Evolutionary conservation across 2,888 invertebrate genomes (phyloP).

Genomic region (Mamestra brassicae): DNA sequence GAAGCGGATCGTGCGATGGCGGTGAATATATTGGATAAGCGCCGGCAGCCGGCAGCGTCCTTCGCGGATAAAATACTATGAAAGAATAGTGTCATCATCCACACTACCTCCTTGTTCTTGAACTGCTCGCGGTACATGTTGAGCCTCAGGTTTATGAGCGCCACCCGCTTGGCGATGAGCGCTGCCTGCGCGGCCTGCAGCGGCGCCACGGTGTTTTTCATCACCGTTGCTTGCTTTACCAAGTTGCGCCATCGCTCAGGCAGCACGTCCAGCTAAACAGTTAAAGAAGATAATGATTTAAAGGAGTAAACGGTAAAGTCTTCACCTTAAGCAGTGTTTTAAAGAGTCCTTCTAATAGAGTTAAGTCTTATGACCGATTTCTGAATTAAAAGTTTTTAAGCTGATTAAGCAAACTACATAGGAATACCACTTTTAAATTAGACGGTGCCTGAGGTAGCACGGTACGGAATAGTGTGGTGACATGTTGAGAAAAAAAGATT

Average conservation of each 20-base stretch:
- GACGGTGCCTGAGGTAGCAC: not conserved
- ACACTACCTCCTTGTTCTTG: conserved; percentile 85
- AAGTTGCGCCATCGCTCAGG: conserved; percentile 97
- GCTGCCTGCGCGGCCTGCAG: conserved; percentile 97
- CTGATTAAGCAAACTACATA: not conserved
- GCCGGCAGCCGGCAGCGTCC: too few relatives aligned
- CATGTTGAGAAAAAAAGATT: not conserved
- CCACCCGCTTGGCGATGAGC: conserved; percentile 95
- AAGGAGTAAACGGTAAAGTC: not conserved
- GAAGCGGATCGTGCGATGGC: too few relatives aligned
- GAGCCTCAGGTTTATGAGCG: conserved; percentile 95
- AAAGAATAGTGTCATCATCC: not conserved
- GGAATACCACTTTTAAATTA: too few relatives aligned
- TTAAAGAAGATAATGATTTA: not conserved
- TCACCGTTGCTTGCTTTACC: conserved; percentile 95
- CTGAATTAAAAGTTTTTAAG: not conserved
- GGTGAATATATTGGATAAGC: too few relatives aligned
- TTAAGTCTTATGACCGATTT: not conserved
- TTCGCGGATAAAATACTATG: too few relatives aligned
- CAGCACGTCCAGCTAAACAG: conserved; percentile 92
- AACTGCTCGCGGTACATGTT: conserved; percentile 95
- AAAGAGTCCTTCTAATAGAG: too few relatives aligned
- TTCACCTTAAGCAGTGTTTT: not conserved
- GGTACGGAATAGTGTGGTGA: not conserved
- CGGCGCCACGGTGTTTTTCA: conserved; percentile 96